Conservation (phyloP, 2,113 vertebrate species). For the Telmatochromis sp. region DNA sequence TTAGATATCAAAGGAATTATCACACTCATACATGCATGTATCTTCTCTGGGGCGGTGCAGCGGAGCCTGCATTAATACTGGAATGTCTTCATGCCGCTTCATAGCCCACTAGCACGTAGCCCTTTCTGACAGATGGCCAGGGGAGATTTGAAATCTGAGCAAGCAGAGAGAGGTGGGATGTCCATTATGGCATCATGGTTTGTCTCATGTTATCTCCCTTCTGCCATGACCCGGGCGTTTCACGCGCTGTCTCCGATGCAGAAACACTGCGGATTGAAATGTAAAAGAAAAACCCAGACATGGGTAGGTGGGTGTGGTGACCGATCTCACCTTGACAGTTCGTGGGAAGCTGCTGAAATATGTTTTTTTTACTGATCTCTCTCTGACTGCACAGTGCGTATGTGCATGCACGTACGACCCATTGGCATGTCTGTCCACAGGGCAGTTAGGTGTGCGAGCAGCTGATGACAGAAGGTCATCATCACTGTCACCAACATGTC, state of each 20-base stretch:
- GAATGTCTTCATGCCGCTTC: conserved; percentile 7
- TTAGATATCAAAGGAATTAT: conserved; percentile 14
- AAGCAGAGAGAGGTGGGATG: conserved; percentile 16
- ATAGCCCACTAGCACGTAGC: background rate
- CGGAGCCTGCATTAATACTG: background rate
- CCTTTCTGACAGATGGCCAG: conserved; percentile 40
- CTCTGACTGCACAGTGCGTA: background rate
- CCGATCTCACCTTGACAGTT: conserved; percentile 6
- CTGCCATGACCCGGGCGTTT: background rate
- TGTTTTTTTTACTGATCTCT: background rate
- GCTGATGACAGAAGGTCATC: conserved; percentile 30
- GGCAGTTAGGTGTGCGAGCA: background rate
- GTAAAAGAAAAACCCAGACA: background rate
- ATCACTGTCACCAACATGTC: background rate
- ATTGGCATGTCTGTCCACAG: background rate
- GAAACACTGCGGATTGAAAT: conserved; percentile 11
- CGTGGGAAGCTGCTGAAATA: background rate
- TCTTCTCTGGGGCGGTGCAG: background rate
- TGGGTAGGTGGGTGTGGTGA: background rate
- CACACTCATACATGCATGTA: background rate
- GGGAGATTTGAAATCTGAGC: conserved; percentile 46
- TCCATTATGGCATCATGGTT: conserved; percentile 13
- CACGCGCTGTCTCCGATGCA: background rate
- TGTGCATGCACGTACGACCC: background rate
- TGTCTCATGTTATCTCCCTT: conserved; percentile 32